Conservation (phyloP, 2,888 invertebrate species). For the Cabera pusaria region DNA sequence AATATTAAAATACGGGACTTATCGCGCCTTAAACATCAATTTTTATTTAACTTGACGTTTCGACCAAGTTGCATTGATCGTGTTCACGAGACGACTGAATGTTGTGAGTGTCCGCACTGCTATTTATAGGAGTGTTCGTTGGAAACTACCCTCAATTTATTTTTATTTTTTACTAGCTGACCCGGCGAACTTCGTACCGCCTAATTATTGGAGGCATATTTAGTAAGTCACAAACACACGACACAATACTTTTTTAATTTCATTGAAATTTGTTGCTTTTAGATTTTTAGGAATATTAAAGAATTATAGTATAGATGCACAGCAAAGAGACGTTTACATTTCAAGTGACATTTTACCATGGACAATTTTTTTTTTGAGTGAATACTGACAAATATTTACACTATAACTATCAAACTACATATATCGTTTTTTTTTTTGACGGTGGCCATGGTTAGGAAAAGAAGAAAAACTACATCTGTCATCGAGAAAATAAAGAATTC, state of each 20-base stretch:
- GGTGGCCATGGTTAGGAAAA: slow-evolving; percentile 19
- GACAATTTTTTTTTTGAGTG: slow-evolving; percentile 14
- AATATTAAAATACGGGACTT: no score
- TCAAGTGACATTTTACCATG: slow-evolving; percentile 1
- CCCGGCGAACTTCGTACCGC: no score
- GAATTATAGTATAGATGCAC: slow-evolving; percentile 13
- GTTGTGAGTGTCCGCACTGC: no score
- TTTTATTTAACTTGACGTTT: no score
- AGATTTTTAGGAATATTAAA: slow-evolving; percentile 13
- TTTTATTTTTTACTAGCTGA: no score
- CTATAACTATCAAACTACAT: slow-evolving; percentile 9
- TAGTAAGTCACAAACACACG: no score
- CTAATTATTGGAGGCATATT: no score
- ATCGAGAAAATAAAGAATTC: slow-evolving; percentile 16
- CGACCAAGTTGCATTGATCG: no score
- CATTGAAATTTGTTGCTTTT: slow-evolving; percentile 16
- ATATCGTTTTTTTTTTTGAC: slow-evolving; percentile 12
- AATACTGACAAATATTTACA: slow-evolving; percentile 16
- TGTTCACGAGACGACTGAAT: no score
- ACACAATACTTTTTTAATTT: slow-evolving; percentile 3
- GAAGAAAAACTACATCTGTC: slow-evolving; percentile 18
- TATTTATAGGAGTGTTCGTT: no score
- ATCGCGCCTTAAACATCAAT: no score
- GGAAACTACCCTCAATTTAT: no score
- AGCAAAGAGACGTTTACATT: slow-evolving; percentile 15